A percentile compares a stretch with the other conserved stretches of the same genome.
These are phyloP conservation scores for Sciaenops ocellatus DNA, from an alignment of 2,797 vertebrate species.

Conservation along the genomic window DNA sequence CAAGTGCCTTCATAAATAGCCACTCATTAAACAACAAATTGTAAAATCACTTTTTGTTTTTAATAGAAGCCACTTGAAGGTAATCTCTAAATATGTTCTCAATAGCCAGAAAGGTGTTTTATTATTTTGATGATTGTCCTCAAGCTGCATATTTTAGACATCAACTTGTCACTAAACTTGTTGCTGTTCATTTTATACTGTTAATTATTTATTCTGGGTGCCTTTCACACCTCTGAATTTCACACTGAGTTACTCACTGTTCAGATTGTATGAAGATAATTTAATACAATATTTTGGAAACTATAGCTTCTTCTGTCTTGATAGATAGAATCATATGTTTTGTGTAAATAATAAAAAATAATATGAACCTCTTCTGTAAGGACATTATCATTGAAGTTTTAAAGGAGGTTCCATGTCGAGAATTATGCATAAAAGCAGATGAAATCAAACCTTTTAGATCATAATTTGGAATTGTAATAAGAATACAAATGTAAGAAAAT, in stretches of 20 bases:
- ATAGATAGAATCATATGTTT: neutral
- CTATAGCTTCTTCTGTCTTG: neutral
- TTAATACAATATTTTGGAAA: neutral
- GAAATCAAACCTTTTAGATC: accelerated
- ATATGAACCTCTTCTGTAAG: no score
- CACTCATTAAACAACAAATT: constrained; percentile 27
- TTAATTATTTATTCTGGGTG: constrained; percentile 11
- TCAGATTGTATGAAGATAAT: neutral
- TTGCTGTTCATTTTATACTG: neutral
- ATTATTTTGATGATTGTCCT: neutral
- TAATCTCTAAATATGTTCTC: neutral
- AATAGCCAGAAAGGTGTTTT: neutral
- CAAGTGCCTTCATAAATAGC: constrained; percentile 19
- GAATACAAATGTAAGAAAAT: neutral
- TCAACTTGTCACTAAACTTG: neutral
- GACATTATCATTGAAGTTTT: neutral
- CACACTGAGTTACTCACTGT: constrained; percentile 10
- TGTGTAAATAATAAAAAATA: no score
- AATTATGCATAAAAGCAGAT: neutral
- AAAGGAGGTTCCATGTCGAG: neutral
- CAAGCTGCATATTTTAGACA: constrained; percentile 5
- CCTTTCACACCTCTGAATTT: constrained; percentile 22
- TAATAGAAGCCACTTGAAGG: constrained; percentile 24
- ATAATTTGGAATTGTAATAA: neutral
- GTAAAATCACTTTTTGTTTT: constrained; percentile 2